Base-by-base conservation (phyloP, 2,797 vertebrate genomes). In the Gymnopithys bicolor region DNA sequence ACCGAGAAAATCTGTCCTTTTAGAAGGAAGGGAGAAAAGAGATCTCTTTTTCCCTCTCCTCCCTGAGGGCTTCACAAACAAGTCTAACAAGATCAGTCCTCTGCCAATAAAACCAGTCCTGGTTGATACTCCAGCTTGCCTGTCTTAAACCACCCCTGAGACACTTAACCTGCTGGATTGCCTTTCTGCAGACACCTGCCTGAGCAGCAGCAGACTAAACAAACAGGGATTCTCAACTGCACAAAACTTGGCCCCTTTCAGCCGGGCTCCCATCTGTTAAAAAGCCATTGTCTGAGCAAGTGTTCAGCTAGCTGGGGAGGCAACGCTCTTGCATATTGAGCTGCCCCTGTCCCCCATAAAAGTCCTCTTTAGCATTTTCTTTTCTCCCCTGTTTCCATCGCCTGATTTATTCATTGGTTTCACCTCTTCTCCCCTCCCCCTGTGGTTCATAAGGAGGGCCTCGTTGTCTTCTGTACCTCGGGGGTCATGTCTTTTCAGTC, bases 361-460 rank as follows among this genome's bases (percentile, higher is more conserved):
- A 98, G 98, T 98, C 97, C 98, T 98, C 98, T 98, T 98, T 98
- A 99, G 98, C 98, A 98, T 98, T 98, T 99, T 98, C 98, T 98
- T 98, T 98, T 98, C 98, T 98, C 95, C 96, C 95, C 67, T 55
- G 97, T 97, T 96, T 98, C 98, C 96, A 97, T 43, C 10, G 97
- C 97, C 98, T 99, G 99, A 99, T 99, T 99, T 99, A 99, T 99
- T 99, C 99, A 99, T 99, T 98, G 99, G 98, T 99, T 99, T 99
- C 98, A 98, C 98, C 98, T 98, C 98, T 96, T 97, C 93, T 97
- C 98, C 96, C 98, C 97, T 98, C 95, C 98, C 97, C 97, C 97
- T 98, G 97, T 96, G 96, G 97, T 97, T 98, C 97, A 56, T 95
- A 97, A 97, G 98, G 98, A 98, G 98, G 97, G 98, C 95, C 98